Evolutionary conservation across 2,113 vertebrate species (phyloP).

Genomic region (Cairina moschata): DNA sequence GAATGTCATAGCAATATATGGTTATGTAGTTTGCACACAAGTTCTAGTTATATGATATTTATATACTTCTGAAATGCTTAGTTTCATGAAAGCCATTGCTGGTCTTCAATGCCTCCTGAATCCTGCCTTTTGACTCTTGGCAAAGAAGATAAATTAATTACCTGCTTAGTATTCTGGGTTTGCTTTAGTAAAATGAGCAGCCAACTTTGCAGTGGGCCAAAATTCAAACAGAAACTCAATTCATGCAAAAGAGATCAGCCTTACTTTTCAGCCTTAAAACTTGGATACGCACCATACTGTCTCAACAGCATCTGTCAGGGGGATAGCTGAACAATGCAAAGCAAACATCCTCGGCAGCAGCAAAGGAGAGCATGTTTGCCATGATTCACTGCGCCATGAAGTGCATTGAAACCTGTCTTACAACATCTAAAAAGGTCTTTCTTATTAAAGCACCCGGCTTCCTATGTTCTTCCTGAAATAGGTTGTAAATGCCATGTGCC

Average conservation of each 20-base stretch:
- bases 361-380: not conserved
- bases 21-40: not conserved
- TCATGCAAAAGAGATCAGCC: constrained; percentile 10
- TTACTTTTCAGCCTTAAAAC: constrained; percentile 13
- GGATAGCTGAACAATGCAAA: not conserved
- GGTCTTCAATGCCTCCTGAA: not conserved
- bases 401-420: not conserved
- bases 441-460: not conserved
- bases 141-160: constrained; percentile 62
- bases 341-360: constrained; percentile 30
- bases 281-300: constrained; percentile 27
- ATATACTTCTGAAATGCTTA: not conserved
- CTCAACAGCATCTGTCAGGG: constrained; percentile 6
- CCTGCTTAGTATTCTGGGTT: constrained; percentile 61
- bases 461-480: not conserved
- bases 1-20: not conserved
- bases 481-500: not conserved
- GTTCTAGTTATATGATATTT: not conserved
- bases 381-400: not conserved
- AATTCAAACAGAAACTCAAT: constrained; percentile 61
- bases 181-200: constrained; percentile 58
- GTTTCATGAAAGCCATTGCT: not conserved
- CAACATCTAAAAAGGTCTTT: not conserved
- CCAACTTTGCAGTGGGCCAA: constrained; percentile 52
- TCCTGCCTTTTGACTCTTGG: constrained; percentile 53